Evolutionary conservation across 2,797 vertebrate species (phyloP).

Genomic region (Pachyuromys duprasi): DNA sequence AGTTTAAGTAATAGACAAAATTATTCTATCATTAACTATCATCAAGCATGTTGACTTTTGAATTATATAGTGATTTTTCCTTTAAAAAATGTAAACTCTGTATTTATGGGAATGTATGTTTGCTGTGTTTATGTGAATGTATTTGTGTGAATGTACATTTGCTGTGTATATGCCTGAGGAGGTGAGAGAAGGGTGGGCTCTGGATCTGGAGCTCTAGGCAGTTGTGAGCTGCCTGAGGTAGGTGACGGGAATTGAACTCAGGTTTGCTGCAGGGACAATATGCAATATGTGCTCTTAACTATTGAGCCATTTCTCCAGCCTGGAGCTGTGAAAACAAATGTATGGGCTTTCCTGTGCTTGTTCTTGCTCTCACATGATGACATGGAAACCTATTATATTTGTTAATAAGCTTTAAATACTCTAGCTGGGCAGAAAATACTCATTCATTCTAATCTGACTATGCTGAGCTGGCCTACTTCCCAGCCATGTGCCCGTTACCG

Average conservation of each 20-base stretch:
- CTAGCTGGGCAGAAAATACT: no score
- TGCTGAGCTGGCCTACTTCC: no score
- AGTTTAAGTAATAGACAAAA: not conserved
- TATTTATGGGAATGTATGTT: not conserved
- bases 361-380: no score
- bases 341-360: no score
- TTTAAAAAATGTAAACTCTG: not conserved
- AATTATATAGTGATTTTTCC: constrained; percentile 72
- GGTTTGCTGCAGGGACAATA: not conserved
- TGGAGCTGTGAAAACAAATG: no score
- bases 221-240: not conserved
- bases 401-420: no score
- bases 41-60: constrained; percentile 72
- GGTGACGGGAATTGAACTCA: not conserved
- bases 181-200: not conserved
- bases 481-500: no score
- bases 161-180: not conserved
- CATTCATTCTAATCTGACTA: no score
- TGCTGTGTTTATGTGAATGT: not conserved
- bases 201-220: not conserved
- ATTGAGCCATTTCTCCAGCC: not conserved
- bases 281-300: not conserved
- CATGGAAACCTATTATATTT: no score
- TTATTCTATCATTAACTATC: constrained; percentile 24
- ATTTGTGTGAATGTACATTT: not conserved